Conservation (phyloP, 2,888 invertebrate species). For the Colostygia pectinataria region DNA sequence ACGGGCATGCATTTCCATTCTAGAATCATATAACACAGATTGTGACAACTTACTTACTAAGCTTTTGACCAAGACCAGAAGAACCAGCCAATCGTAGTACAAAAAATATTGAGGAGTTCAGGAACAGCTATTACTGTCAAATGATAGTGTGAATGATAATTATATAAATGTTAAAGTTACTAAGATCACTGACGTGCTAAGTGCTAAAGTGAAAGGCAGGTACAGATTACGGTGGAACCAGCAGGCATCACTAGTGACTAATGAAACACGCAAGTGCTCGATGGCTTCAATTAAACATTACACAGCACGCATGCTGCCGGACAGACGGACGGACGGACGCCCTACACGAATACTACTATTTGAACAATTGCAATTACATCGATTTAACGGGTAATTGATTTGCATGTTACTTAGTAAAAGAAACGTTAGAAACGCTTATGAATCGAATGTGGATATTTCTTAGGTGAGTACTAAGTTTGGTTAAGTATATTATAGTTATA, state of each 20-base stretch:
- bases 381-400: slow-evolving; percentile 29
- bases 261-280: slow-evolving; percentile 39
- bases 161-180: background rate
- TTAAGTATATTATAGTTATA: background rate
- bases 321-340: slow-evolving; percentile 11
- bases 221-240: background rate
- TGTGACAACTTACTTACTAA: background rate
- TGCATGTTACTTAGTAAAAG: slow-evolving; percentile 24
- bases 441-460: background rate
- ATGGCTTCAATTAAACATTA: slow-evolving; percentile 38
- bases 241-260: slow-evolving; percentile 21
- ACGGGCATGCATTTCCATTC: slow-evolving; percentile 5
- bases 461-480: slow-evolving; percentile 3
- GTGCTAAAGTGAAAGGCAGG: slow-evolving; percentile 13
- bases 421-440: slow-evolving; percentile 14
- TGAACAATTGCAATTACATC: slow-evolving; percentile 26
- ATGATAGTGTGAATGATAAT: too few relatives aligned
- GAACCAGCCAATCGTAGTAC: too few relatives aligned
- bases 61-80: too few relatives aligned
- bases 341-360: slow-evolving; percentile 23
- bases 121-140: too few relatives aligned
- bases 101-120: too few relatives aligned
- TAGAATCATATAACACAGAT: background rate
- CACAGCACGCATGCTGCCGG: slow-evolving; percentile 23
- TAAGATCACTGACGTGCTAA: background rate